Conservation (phyloP, 2,888 invertebrate species). For the Ischnura elegans region DNA sequence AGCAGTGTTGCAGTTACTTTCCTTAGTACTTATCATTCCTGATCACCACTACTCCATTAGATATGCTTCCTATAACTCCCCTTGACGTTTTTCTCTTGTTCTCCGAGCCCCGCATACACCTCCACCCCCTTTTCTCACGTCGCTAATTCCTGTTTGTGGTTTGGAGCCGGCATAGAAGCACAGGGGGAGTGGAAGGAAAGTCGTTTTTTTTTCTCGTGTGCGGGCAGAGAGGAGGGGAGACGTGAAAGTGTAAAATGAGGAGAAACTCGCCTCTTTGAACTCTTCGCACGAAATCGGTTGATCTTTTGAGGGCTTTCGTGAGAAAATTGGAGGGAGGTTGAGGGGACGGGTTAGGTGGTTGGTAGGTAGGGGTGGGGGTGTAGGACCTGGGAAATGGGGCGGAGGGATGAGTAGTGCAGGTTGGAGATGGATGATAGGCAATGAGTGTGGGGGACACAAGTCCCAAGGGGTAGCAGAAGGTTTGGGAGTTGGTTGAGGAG, state of each 20-base stretch:
- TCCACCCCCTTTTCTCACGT: neutral
- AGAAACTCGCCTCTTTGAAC: slow-evolving; percentile 19
- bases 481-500: neutral
- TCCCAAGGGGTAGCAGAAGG: no score
- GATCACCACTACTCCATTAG: no score
- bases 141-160: neutral
- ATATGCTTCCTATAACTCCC: no score
- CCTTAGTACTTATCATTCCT: no score
- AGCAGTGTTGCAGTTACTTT: no score
- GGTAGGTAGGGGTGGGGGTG: neutral
- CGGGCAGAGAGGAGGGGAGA: neutral
- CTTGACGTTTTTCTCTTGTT: neutral
- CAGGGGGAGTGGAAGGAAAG: neutral
- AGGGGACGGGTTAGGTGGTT: neutral
- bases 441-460: no score
- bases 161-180: neutral
- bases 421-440: no score
- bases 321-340: neutral
- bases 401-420: neutral
- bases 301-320: slow-evolving; percentile 4
- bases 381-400: no score
- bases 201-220: neutral
- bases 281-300: neutral
- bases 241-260: neutral
- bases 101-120: neutral